These are phyloP conservation scores for Chaetura pelagica DNA, from an alignment of 2,113 vertebrate species.

Conservation along the genomic window DNA sequence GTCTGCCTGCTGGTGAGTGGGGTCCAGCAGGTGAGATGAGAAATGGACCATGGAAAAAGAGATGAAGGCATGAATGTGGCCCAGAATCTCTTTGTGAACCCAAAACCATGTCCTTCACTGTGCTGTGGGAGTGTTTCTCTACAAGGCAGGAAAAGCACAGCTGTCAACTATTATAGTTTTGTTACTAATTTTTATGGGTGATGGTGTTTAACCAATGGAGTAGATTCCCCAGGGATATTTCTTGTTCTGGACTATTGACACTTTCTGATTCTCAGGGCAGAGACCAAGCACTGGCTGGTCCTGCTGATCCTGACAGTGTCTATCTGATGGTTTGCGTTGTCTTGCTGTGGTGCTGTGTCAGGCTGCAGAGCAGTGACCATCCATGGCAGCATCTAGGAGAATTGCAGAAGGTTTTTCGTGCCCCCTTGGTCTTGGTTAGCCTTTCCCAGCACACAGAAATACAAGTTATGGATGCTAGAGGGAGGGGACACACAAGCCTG, in stretches of 20 bases:
- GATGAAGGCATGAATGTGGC: not conserved
- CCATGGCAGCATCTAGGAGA: rapidly evolving
- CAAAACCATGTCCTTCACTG: not conserved
- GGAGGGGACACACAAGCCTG: not conserved
- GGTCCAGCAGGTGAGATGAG: not conserved
- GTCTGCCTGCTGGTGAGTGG: not conserved
- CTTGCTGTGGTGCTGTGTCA: not conserved
- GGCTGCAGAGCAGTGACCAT: not conserved
- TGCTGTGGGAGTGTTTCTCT: not conserved
- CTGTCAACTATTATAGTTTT: constrained; percentile 30
- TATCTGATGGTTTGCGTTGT: not conserved
- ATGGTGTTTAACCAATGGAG: constrained; percentile 3
- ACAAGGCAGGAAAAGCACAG: constrained; percentile 32
- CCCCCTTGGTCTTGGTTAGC: not conserved
- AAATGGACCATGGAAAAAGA: not conserved
- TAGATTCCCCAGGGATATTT: not conserved
- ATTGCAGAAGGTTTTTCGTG: not conserved
- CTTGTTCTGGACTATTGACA: not conserved
- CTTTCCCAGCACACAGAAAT: not conserved
- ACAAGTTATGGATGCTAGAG: not conserved
- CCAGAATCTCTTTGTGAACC: not conserved
- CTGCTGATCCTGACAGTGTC: not conserved
- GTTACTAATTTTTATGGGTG: constrained; percentile 1
- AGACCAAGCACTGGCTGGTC: not conserved
- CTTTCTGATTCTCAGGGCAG: not conserved